A percentile compares a stretch with the other conserved stretches of the same genome.
Evolutionary conservation across 2,113 vertebrate species (phyloP).

Genomic region (Pedetes capensis): DNA sequence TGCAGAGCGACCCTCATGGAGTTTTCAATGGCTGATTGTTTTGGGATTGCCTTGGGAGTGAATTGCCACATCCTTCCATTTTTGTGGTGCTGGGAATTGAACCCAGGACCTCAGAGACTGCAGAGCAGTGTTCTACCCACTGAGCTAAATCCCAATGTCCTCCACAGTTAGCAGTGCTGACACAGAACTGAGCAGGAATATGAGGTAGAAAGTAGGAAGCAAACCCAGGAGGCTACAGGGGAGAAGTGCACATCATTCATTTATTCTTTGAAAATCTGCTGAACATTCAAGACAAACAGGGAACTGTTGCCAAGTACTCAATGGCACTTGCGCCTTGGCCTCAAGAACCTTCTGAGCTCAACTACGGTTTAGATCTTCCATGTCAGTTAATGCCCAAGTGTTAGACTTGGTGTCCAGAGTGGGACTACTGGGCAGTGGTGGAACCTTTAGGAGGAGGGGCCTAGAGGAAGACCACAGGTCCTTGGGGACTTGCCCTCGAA

Average conservation of each 20-base stretch:
- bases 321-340: rapidly evolving
- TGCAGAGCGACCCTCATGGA: too few relatives aligned
- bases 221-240: not conserved
- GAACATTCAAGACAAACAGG: too few relatives aligned
- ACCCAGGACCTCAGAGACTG: too few relatives aligned
- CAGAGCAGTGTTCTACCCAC: too few relatives aligned
- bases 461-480: not conserved
- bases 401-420: not conserved
- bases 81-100: too few relatives aligned
- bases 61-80: too few relatives aligned
- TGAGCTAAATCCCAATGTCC: too few relatives aligned
- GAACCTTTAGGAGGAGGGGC: not conserved
- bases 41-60: too few relatives aligned
- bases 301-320: not conserved
- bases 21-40: too few relatives aligned
- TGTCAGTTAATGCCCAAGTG: not conserved
- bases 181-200: not conserved
- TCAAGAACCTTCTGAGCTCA: not conserved
- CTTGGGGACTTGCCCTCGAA: not conserved
- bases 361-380: not conserved
- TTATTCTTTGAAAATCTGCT: not conserved
- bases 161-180: too few relatives aligned
- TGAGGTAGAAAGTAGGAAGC: not conserved
- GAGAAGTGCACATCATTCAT: not conserved
- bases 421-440: not conserved